Percentiles rank a stretch among this genome's conserved stretches.
Evolutionary conservation across 1,140 invertebrate species (phyloP).

Genomic region (Muscidifurax raptorellus): DNA sequence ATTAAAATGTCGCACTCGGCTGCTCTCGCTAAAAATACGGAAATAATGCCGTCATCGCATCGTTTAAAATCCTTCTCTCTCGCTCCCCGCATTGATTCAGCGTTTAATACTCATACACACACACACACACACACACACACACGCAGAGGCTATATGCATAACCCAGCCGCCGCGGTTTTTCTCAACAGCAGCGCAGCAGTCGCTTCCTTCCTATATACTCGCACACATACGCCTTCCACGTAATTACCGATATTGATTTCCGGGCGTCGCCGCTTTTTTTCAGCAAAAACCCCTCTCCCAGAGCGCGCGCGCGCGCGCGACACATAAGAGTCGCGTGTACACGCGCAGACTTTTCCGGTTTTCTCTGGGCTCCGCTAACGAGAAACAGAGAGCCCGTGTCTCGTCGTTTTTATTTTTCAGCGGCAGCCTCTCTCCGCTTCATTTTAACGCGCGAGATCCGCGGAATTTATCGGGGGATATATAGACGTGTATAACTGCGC

Average conservation of each 20-base stretch:
- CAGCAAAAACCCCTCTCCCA: background rate
- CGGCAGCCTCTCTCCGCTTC: background rate
- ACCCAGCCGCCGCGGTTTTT: background rate
- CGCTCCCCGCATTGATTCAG: constrained; percentile 20
- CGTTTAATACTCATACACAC: background rate
- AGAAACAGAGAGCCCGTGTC: constrained; percentile 7
- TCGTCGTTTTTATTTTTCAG: background rate
- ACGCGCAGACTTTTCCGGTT: constrained; percentile 15
- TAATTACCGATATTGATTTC: constrained; percentile 50
- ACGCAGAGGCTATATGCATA: too few relatives aligned
- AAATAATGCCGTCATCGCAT: constrained; percentile 24
- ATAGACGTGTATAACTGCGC: background rate
- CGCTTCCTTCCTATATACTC: background rate
- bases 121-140: background rate
- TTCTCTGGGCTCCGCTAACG: constrained; percentile 8
- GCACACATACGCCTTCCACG: constrained; percentile 3
- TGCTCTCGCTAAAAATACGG: constrained; percentile 39
- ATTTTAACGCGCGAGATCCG: background rate
- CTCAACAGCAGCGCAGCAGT: background rate
- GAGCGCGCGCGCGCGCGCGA: background rate
- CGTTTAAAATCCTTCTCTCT: background rate
- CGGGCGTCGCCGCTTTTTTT: constrained; percentile 12
- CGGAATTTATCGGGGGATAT: constrained; percentile 14
- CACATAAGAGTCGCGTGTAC: constrained; percentile 6
- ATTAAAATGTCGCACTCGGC: constrained; percentile 41